Percentiles rank a stretch among this genome's conserved stretches.
Evolutionary conservation across 1,140 invertebrate genomes (phyloP).

Genomic region (Melitaea cinxia): DNA sequence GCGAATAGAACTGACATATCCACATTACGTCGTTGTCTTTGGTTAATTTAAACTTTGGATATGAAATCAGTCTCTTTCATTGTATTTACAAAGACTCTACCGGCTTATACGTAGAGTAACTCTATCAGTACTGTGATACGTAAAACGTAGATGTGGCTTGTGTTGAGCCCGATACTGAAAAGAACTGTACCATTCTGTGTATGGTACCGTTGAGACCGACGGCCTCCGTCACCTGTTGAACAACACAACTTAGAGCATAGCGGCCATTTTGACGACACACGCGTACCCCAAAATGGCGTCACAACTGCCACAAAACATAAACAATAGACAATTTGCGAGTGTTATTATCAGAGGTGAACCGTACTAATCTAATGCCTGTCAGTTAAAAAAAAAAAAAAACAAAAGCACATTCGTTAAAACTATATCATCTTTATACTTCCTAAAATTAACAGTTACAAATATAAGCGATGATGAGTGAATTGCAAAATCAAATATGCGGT

Average conservation of each 20-base stretch:
- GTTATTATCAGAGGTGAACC: conserved; percentile 9
- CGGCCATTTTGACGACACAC: conserved; percentile 59
- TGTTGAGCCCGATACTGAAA: conserved; percentile 82
- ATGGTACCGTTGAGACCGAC: conserved; percentile 82
- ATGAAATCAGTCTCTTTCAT: conserved; percentile 77
- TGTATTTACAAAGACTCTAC: conserved; percentile 72
- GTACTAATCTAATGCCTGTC: conserved; percentile 18
- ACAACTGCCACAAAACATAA: conserved; percentile 11
- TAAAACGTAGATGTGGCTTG: conserved; percentile 84
- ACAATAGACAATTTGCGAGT: conserved; percentile 6
- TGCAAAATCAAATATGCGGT: conserved; percentile 66
- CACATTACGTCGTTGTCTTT: conserved; percentile 70
- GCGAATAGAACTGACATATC: conserved; percentile 70
- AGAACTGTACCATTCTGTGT: conserved; percentile 83
- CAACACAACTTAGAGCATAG: conserved; percentile 76
- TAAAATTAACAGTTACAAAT: conserved; percentile 36
- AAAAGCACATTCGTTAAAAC: background rate
- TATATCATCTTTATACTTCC: conserved; percentile 24
- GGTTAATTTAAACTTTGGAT: conserved; percentile 73
- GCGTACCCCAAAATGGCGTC: conserved; percentile 50
- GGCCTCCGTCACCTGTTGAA: conserved; percentile 83
- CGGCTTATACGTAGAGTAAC: conserved; percentile 52
- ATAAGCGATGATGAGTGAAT: conserved; percentile 67
- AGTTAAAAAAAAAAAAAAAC: background rate
- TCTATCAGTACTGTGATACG: conserved; percentile 82